phyloP scores from a whole-genome alignment of 2,888 invertebrate genomes.

The Platerodrilus igneus region DNA sequence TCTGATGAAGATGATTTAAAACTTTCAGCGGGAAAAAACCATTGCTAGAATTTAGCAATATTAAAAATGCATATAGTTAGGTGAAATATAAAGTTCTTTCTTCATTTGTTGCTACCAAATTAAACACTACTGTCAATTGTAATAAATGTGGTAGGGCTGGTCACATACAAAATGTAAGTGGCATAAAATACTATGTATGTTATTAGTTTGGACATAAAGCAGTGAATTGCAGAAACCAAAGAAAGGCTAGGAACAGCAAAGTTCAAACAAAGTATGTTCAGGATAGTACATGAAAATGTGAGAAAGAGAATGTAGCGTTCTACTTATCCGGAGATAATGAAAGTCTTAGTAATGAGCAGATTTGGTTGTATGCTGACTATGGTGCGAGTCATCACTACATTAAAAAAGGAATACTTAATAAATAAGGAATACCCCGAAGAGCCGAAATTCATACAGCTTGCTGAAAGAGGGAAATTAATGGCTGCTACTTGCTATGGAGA shows the following conservation, averaged over 20 bases:
- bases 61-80: too few species aligned
- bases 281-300: background rate
- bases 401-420: slow-evolving; percentile 5
- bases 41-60: slow-evolving; percentile 15
- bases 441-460: slow-evolving; percentile 8
- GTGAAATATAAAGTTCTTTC: too few species aligned
- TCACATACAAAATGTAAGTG: slow-evolving; percentile 36
- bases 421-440: slow-evolving; percentile 6
- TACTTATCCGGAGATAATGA: too few species aligned
- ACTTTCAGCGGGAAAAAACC: slow-evolving; percentile 21
- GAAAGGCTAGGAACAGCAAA: slow-evolving; percentile 21
- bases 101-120: slow-evolving; percentile 18
- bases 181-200: slow-evolving; percentile 2
- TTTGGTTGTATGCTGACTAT: too few species aligned
- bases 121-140: slow-evolving; percentile 31
- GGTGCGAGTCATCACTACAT: slow-evolving; percentile 14
- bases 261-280: slow-evolving; percentile 15
- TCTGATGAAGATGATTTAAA: slow-evolving; percentile 23
- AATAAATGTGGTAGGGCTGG: slow-evolving; percentile 35
- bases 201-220: slow-evolving; percentile 7
- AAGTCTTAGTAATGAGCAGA: too few species aligned
- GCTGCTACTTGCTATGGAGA: slow-evolving; percentile 2
- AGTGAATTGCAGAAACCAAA: too few species aligned
- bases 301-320: too few species aligned
- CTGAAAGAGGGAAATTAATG: slow-evolving; percentile 8